A percentile compares a stretch with the other conserved stretches of the same genome.
phyloP scores from a whole-genome alignment of 1,140 invertebrate genomes.

The Pteromalus puparum region DNA sequence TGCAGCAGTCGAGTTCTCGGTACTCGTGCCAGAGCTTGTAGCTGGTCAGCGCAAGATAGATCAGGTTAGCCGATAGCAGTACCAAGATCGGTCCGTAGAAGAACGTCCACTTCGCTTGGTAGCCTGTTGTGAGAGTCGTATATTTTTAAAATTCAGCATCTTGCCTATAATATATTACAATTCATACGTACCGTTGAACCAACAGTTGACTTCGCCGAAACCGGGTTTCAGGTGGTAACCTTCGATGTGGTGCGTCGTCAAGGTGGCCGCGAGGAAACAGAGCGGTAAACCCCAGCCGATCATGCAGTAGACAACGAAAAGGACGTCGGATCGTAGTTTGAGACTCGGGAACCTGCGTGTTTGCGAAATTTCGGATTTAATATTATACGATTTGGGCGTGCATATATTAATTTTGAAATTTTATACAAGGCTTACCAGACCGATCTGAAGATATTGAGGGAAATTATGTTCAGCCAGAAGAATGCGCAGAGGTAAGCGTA shows the following conservation, averaged over 20 bases:
- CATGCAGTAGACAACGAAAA: constrained; percentile 75
- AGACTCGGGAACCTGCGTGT: constrained; percentile 65
- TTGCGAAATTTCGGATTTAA: neutral
- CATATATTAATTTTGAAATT: constrained; percentile 6
- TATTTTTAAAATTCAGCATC: neutral
- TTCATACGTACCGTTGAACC: constrained; percentile 77
- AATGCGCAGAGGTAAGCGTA: constrained; percentile 80
- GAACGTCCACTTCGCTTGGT: constrained; percentile 77
- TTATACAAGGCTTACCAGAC: constrained; percentile 77
- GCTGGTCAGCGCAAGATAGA: constrained; percentile 78
- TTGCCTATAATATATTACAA: neutral
- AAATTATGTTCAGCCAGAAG: constrained; percentile 81
- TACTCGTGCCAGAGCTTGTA: constrained; percentile 76
- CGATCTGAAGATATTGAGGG: constrained; percentile 79
- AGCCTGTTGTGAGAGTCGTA: constrained; percentile 62
- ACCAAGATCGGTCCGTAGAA: constrained; percentile 81
- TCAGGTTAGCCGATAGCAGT: constrained; percentile 76
- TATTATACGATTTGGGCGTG: neutral
- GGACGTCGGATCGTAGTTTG: constrained; percentile 71
- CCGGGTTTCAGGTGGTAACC: constrained; percentile 76
- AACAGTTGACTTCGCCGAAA: constrained; percentile 77
- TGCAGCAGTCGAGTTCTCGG: constrained; percentile 74
- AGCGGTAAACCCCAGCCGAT: constrained; percentile 78
- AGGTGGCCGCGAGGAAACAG: constrained; percentile 73
- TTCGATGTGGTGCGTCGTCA: constrained; percentile 75